Evolutionary conservation across 2,797 vertebrate species (phyloP).

Genomic region (Natrix natrix): DNA sequence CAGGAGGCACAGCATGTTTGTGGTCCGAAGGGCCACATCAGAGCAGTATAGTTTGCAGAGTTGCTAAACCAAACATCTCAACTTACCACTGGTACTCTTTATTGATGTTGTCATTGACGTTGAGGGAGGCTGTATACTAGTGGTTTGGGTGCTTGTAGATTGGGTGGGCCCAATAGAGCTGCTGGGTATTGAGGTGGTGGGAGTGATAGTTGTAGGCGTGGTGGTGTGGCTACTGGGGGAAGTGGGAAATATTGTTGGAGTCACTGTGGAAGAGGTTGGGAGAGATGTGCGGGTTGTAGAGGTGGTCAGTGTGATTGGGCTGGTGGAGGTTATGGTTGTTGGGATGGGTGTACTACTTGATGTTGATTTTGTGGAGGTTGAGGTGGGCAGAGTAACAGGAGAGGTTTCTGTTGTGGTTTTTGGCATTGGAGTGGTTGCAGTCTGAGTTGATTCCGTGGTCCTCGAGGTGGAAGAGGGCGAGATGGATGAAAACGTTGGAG

Average conservation of each 20-base stretch:
- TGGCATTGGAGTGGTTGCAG: too few species aligned
- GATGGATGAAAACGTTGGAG: too few species aligned
- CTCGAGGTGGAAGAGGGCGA: too few species aligned
- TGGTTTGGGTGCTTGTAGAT: too few species aligned
- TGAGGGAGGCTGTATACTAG: too few species aligned
- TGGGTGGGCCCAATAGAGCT: rapidly evolving
- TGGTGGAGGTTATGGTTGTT: neutral
- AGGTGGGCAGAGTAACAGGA: neutral
- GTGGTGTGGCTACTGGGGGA: neutral
- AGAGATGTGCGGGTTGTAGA: neutral
- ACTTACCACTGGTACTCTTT: too few species aligned
- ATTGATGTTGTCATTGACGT: too few species aligned
- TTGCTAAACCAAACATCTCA: too few species aligned
- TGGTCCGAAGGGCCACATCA: too few species aligned
- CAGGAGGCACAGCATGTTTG: too few species aligned
- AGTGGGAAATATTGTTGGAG: neutral
- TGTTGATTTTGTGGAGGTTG: neutral
- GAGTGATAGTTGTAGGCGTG: neutral
- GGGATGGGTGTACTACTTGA: neutral
- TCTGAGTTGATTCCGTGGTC: too few species aligned
- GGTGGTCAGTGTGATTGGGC: neutral
- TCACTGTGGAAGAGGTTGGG: rapidly evolving
- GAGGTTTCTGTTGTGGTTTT: neutral
- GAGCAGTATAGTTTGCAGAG: too few species aligned
- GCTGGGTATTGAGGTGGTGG: rapidly evolving